A percentile compares a stretch with the other conserved stretches of the same genome.
phyloP scores from a whole-genome alignment of 2,113 vertebrate genomes.

The Pardalotus punctatus region DNA sequence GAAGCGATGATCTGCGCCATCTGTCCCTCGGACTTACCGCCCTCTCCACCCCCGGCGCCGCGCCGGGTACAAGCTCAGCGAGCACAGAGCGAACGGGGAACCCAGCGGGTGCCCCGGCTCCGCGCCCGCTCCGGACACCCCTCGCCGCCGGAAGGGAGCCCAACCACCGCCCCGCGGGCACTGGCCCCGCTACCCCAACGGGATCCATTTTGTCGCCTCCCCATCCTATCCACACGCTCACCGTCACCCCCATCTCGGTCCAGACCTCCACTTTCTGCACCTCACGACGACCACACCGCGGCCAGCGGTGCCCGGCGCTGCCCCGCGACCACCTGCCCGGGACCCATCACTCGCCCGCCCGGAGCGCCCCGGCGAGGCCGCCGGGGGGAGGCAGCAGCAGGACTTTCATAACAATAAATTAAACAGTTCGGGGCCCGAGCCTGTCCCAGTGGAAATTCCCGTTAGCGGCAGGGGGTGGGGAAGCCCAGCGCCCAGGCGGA shows the following conservation, averaged over 20 bases:
- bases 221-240: neutral
- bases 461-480: neutral
- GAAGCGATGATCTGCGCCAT: slow-evolving; percentile 42
- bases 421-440: neutral
- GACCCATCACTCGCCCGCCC: neutral
- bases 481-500: neutral
- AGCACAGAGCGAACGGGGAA: neutral
- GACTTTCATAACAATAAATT: neutral
- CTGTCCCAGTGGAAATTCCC: slow-evolving; percentile 48
- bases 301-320: neutral
- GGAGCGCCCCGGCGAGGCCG: neutral
- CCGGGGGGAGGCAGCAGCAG: neutral
- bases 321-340: neutral
- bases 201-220: neutral
- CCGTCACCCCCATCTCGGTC: neutral
- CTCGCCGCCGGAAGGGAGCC: neutral
- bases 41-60: neutral
- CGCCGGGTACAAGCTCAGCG: neutral
- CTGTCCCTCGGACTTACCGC: slow-evolving; percentile 49
- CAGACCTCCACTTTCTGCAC: neutral
- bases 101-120: neutral
- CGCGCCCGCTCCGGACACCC: neutral
- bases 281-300: neutral
- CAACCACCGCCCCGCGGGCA: neutral
- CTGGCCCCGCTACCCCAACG: neutral